Percentiles rank a stretch among this genome's conserved stretches.
These are phyloP conservation scores for Stomatorhinus walkeri DNA, from an alignment of 2,797 vertebrate genomes.

Conservation along the genomic window DNA sequence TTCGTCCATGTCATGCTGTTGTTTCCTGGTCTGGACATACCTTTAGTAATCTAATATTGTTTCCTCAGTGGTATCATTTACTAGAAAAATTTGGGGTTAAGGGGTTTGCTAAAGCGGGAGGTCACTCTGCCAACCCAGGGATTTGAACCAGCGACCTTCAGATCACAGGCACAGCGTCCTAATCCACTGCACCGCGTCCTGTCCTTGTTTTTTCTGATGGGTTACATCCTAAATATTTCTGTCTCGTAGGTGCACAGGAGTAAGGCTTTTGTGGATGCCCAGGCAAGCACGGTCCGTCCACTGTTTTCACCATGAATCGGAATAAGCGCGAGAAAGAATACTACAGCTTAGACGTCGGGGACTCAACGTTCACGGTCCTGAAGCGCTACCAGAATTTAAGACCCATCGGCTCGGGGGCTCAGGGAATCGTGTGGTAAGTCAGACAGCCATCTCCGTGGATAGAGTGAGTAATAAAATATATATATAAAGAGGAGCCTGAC, in stretches of 20 bases:
- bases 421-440: conserved; percentile 94
- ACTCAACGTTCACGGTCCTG: conserved; percentile 93
- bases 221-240: neutral
- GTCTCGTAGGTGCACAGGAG: conserved; percentile 43
- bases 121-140: neutral
- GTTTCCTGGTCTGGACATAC: neutral
- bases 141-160: neutral
- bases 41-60: neutral
- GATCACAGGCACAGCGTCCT: neutral
- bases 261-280: conserved; percentile 56
- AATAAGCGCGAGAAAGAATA: conserved; percentile 96
- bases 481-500: neutral
- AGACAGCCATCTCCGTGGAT: neutral
- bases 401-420: conserved; percentile 93
- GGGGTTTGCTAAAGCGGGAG: neutral
- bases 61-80: neutral
- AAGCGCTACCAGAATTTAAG: conserved; percentile 96
- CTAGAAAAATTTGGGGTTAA: neutral
- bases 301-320: conserved; percentile 80
- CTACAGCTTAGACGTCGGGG: conserved; percentile 95
- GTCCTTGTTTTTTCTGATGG: neutral
- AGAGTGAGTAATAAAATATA: neutral
- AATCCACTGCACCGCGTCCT: neutral
- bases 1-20: neutral
- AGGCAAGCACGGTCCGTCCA: conserved; percentile 27